Evolutionary conservation across 2,888 invertebrate species (phyloP).

Genomic region (Machimus rusticus): DNA sequence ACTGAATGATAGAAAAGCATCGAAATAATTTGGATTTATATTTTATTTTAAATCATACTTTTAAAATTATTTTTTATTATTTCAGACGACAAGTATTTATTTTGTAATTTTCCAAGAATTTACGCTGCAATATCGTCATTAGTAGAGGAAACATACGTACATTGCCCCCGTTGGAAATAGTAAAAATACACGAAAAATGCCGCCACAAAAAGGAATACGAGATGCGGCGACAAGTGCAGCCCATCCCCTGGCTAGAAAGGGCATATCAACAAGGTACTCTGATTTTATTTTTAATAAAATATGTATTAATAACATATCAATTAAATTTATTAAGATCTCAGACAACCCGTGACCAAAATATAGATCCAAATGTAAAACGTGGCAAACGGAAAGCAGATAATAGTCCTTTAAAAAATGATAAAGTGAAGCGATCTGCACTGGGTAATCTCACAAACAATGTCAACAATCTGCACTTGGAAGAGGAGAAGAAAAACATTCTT

Average conservation of each 20-base stretch:
- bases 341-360: constrained; percentile 57
- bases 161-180: neutral
- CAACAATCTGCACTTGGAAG: constrained; percentile 53
- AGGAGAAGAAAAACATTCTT: constrained; percentile 65
- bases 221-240: constrained; percentile 53
- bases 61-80: neutral
- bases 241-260: constrained; percentile 56
- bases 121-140: constrained; percentile 19
- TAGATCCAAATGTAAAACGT: constrained; percentile 54
- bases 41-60: neutral
- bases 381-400: constrained; percentile 83
- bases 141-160: neutral
- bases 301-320: neutral
- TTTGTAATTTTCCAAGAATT: neutral
- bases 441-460: constrained; percentile 81
- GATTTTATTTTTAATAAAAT: neutral
- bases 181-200: constrained; percentile 52
- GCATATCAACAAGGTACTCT: constrained; percentile 52
- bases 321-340: constrained; percentile 47
- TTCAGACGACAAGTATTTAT: neutral
- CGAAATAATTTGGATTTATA: too few species aligned
- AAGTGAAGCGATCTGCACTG: constrained; percentile 82
- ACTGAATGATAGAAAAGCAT: too few species aligned
- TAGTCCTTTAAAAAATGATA: constrained; percentile 78
- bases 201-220: constrained; percentile 59